Percentiles rank a stretch among this genome's conserved stretches.
Evolutionary conservation across 2,888 invertebrate genomes (phyloP).

Genomic region (Melinopterus prodromus): DNA sequence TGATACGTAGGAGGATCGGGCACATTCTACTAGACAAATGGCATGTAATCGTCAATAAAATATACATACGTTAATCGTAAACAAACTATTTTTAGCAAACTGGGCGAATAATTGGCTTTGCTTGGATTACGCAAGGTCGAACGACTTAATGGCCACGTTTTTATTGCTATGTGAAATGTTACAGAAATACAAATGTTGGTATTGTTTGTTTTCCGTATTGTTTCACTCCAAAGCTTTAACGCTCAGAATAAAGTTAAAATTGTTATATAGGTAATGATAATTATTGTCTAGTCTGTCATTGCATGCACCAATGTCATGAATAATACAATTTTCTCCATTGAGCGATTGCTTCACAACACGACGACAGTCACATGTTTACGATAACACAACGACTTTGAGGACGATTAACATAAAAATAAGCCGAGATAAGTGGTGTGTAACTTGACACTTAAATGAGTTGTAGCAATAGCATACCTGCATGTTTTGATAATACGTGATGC

Average conservation of each 20-base stretch:
- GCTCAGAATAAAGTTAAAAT: too few species aligned
- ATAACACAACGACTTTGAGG: not conserved
- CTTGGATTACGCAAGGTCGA: not conserved
- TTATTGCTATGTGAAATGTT: not conserved
- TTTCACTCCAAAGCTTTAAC: not conserved
- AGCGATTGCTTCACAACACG: not conserved
- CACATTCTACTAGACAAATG: not conserved
- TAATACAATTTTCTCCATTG: not conserved
- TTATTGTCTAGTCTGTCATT: not conserved
- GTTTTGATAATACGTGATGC: too few species aligned
- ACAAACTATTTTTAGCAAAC: slow-evolving; percentile 4
- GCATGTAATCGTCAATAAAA: not conserved
- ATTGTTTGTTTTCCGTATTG: not conserved
- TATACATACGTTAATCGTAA: not conserved
- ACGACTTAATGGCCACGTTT: not conserved
- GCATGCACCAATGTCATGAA: not conserved
- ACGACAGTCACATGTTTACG: not conserved
- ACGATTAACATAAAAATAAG: not conserved
- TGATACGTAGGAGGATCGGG: not conserved
- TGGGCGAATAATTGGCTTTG: not conserved
- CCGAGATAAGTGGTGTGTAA: not conserved
- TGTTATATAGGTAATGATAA: too few species aligned
- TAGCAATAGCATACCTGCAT: too few species aligned
- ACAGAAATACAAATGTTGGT: not conserved
- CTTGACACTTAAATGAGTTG: not conserved